Evolutionary conservation across 2,113 vertebrate genomes (phyloP).

Genomic region (Tylochromis polylepis): DNA sequence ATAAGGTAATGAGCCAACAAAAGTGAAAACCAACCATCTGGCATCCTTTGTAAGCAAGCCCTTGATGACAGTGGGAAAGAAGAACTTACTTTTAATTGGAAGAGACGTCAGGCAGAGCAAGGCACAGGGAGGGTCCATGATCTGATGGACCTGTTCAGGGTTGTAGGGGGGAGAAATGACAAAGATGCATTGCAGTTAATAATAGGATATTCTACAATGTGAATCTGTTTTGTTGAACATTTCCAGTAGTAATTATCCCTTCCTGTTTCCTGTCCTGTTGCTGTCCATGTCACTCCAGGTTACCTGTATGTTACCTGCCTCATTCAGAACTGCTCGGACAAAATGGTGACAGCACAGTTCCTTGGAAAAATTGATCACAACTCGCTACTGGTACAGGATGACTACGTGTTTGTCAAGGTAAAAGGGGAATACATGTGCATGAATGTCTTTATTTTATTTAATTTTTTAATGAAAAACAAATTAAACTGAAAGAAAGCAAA

Average conservation of each 20-base stretch:
- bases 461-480: not conserved
- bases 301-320: conserved; percentile 86
- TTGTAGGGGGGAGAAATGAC: not conserved
- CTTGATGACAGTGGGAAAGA: not conserved
- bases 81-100: not conserved
- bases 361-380: conserved; percentile 81
- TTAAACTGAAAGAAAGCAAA: not conserved
- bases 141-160: too few relatives aligned
- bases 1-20: not conserved
- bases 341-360: conserved; percentile 77
- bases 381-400: conserved; percentile 87
- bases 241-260: not conserved
- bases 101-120: not conserved
- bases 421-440: not conserved
- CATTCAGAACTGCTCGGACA: conserved; percentile 87
- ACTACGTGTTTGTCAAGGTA: conserved; percentile 96
- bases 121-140: not conserved
- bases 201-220: not conserved
- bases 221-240: not conserved
- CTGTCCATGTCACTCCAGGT: conserved; percentile 66
- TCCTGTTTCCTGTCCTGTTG: not conserved
- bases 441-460: not conserved
- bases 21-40: not conserved
- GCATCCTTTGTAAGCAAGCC: not conserved
- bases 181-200: not conserved